Evolutionary conservation across 2,797 vertebrate genomes (phyloP), one percentile per base, ranked within the genome.

Genomic region (Spea hammondii): DNA sequence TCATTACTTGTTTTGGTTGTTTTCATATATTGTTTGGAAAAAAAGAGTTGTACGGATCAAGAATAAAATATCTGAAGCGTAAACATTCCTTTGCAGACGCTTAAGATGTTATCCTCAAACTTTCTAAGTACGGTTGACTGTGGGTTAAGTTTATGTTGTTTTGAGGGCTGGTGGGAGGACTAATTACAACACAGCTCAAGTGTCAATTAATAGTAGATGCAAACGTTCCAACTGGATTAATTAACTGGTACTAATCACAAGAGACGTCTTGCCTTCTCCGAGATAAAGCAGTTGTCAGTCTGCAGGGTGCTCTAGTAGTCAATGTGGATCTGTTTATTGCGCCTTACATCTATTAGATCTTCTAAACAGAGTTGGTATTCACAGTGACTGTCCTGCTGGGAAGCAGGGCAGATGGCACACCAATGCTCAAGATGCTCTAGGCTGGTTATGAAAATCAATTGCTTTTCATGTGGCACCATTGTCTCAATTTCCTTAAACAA

Each of bases 391-490:
- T 67, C 80, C 75, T 77, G 75, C 75, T 78, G 80, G 74, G 79
- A 82, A 73, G 62, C 32, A 72, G 80, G 80, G 75, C 80, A 82
- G 80, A 82, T 82, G 80, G 80, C 70, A 68, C 65, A 69, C 71
- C 71, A 77, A 74, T 67, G 66, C 54, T 77, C 65, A 77, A 74
- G 54, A 82, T 82, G 80, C 80, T 77, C 68, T 72, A 69, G 75
- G 80, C 70, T 77, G 74, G 65, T 77, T 82, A 82, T 82, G 65
- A 82, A 74, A 82, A 82, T 78, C 80, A 77, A 74, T 82, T 73
- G 80, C 59, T 51, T 82, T 82, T 82, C 74, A 82, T 82, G 75
- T 82, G 45, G 75, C 65, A 70, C 32, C 65, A 78, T 74, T 75
- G 49, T 82, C 80, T 74, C 70, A 11, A 74, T 72, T 77, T 78